Evolutionary conservation across 2,113 vertebrate genomes (phyloP).

Genomic region (Cinclus cinclus): DNA sequence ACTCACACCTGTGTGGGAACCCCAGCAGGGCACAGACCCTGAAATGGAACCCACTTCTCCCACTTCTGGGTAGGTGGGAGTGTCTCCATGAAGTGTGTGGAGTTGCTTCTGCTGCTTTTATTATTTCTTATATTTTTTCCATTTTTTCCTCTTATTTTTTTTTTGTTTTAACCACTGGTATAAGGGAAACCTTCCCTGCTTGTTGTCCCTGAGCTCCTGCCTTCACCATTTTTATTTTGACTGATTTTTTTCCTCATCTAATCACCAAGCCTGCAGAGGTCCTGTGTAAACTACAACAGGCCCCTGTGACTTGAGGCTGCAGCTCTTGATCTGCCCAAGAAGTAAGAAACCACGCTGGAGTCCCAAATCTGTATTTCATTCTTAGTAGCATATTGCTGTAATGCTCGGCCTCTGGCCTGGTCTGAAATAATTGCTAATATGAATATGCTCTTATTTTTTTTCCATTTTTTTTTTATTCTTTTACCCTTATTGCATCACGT

Average conservation of each 20-base stretch:
- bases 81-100: neutral
- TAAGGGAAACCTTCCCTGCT: neutral
- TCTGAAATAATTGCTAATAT: constrained; percentile 57
- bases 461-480: constrained; percentile 46
- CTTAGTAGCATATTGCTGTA: constrained; percentile 41
- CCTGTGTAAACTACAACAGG: neutral
- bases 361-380: constrained; percentile 47
- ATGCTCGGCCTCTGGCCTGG: constrained; percentile 11
- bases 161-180: neutral
- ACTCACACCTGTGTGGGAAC: neutral
- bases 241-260: neutral
- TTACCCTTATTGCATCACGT: constrained; percentile 66
- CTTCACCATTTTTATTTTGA: neutral
- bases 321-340: constrained; percentile 13
- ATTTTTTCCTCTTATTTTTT: neutral
- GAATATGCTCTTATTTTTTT: constrained; percentile 65
- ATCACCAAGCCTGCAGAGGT: neutral
- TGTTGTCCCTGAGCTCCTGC: neutral
- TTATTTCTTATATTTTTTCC: neutral
- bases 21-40: neutral
- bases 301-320: neutral
- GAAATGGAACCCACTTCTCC: neutral
- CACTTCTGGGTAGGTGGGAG: neutral
- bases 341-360: constrained; percentile 64
- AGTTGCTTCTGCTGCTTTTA: neutral